phyloP scores from a whole-genome alignment of 2,888 invertebrate species.

The Himalopsyche japonica region DNA sequence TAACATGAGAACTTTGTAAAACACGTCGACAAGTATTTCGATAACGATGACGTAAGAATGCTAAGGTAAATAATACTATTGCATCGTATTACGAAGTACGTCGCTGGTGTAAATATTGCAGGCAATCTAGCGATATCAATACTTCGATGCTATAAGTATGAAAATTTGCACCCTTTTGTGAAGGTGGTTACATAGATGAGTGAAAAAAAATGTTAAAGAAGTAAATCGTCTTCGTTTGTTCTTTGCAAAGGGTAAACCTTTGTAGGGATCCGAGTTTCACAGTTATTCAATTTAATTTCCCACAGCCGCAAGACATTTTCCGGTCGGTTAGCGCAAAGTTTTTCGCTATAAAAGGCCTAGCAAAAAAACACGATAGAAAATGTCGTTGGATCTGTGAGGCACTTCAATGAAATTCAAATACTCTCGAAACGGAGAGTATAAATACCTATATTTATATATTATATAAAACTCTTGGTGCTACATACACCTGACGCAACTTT shows the following conservation, averaged over 20 bases:
- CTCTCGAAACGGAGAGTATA: background rate
- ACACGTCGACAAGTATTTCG: too few species aligned
- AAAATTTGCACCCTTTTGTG: constrained; percentile 33
- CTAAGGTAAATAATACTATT: too few species aligned
- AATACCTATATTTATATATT: background rate
- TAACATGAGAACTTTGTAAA: too few species aligned
- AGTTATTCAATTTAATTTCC: constrained; percentile 13
- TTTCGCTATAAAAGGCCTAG: background rate
- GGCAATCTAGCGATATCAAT: constrained; percentile 24
- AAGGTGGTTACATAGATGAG: constrained; percentile 9
- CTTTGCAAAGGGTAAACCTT: constrained; percentile 8
- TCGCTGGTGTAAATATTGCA: background rate
- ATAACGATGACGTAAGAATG: too few species aligned
- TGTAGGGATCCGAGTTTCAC: background rate
- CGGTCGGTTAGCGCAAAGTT: constrained; percentile 1
- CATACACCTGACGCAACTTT: too few species aligned
- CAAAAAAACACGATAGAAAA: background rate
- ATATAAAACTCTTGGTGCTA: too few species aligned
- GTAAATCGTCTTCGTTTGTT: constrained; percentile 1
- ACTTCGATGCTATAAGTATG: constrained; percentile 26
- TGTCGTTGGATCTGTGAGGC: background rate
- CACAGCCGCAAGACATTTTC: constrained; percentile 3
- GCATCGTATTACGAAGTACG: too few species aligned
- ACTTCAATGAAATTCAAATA: background rate
- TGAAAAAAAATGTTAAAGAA: constrained; percentile 5